Conservation (phyloP, 2,113 vertebrate species). For the Corynorhinus townsendii region DNA sequence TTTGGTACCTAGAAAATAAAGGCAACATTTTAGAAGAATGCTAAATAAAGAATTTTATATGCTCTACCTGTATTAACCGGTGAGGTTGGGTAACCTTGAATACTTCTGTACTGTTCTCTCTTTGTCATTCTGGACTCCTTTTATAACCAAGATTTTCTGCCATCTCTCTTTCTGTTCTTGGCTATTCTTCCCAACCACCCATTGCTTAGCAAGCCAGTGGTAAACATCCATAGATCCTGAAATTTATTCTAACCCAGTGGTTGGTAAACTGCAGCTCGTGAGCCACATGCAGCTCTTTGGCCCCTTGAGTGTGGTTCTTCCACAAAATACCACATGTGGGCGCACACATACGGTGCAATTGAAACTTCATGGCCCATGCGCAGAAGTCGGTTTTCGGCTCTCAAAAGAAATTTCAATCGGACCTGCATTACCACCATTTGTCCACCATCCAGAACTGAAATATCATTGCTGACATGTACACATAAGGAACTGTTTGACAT, state of each 20-base stretch:
- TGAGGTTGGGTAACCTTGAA: not conserved
- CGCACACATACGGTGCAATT: too few species aligned
- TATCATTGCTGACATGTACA: too few species aligned
- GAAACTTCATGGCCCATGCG: too few species aligned
- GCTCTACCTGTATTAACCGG: not conserved
- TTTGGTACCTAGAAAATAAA: slow-evolving; percentile 42
- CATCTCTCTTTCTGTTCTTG: not conserved
- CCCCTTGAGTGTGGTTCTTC: too few species aligned
- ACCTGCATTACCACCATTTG: too few species aligned
- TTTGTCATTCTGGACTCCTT: not conserved
- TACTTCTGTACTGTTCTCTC: not conserved
- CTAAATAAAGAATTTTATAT: not conserved
- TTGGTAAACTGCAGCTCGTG: too few species aligned
- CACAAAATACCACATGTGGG: too few species aligned
- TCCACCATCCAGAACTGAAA: too few species aligned
- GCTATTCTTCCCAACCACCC: not conserved
- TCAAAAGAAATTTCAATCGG: too few species aligned
- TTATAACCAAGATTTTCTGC: not conserved
- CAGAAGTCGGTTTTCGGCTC: too few species aligned
- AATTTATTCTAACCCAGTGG: not conserved
- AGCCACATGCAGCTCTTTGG: too few species aligned
- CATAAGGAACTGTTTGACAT: too few species aligned
- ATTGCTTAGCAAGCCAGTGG: not conserved
- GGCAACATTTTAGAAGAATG: not conserved
- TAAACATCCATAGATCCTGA: not conserved